Evolutionary conservation across 2,113 vertebrate species (phyloP).

Genomic region (Catharus bicknelli): DNA sequence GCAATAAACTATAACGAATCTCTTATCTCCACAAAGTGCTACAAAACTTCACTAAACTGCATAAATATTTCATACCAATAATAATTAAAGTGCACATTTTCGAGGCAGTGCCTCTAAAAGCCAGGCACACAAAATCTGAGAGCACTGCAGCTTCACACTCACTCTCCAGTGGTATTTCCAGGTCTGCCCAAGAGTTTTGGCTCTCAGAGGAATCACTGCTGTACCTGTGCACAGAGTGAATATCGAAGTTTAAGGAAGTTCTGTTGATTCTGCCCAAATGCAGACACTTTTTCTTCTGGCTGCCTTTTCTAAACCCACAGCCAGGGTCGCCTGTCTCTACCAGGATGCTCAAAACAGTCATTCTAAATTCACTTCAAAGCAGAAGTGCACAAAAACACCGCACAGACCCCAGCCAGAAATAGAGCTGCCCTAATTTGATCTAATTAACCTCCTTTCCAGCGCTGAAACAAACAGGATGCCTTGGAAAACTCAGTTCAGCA

Average conservation of each 20-base stretch:
- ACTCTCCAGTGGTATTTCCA: neutral
- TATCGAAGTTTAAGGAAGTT: neutral
- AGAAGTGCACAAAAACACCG: neutral
- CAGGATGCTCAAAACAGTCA: neutral
- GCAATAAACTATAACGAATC: neutral
- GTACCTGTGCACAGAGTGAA: neutral
- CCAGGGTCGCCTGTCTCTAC: rapidly evolving
- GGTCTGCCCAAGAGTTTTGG: neutral
- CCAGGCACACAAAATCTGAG: neutral
- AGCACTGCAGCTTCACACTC: neutral
- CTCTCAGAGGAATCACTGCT: neutral
- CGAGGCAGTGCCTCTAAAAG: neutral
- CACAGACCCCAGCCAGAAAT: neutral
- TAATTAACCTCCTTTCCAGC: constrained; percentile 29
- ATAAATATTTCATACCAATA: neutral
- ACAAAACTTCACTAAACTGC: neutral
- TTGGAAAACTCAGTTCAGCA: neutral
- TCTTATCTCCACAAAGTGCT: neutral
- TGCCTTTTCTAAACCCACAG: neutral
- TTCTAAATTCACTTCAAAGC: constrained; percentile 35
- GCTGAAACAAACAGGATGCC: neutral
- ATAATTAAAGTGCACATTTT: neutral
- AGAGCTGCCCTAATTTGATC: constrained; percentile 20
- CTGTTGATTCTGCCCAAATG: neutral
- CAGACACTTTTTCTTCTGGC: neutral